Percentiles rank a stretch among this genome's conserved stretches.
phyloP scores from a whole-genome alignment of 2,797 vertebrate species.

The Thamnophis elegans region DNA sequence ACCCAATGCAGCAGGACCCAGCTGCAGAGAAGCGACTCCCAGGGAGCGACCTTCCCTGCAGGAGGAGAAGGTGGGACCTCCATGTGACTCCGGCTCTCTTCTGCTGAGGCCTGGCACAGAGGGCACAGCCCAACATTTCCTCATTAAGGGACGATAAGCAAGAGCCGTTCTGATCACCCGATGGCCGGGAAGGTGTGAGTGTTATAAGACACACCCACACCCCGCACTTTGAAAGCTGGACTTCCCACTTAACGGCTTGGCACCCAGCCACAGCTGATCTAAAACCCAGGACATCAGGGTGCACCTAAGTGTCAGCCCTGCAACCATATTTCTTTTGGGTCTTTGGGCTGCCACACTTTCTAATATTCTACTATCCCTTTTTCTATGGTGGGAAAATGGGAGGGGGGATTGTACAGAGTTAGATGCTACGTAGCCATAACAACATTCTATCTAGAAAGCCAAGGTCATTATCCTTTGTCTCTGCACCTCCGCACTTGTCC shows the following conservation, averaged over 20 bases:
- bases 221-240: constrained; percentile 51
- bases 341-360: too few relatives aligned
- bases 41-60: background rate
- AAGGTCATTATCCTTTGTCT: too few relatives aligned
- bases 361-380: too few relatives aligned
- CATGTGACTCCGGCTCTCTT: constrained; percentile 17
- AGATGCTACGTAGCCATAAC: too few relatives aligned
- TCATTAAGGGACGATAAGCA: constrained; percentile 62
- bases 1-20: background rate
- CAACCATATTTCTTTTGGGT: too few relatives aligned
- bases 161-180: constrained; percentile 46
- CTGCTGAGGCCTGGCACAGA: constrained; percentile 27
- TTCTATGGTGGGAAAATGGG: too few relatives aligned
- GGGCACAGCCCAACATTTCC: background rate
- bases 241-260: constrained; percentile 62
- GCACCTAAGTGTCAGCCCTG: too few relatives aligned
- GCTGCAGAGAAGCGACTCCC: too few relatives aligned
- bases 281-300: background rate
- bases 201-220: constrained; percentile 16
- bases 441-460: too few relatives aligned
- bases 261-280: constrained; percentile 54
- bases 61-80: constrained; percentile 3
- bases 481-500: too few relatives aligned
- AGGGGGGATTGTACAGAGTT: too few relatives aligned
- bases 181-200: constrained; percentile 13